Conservation (phyloP, 2,113 vertebrate genomes). For the Mesitornis unicolor region DNA sequence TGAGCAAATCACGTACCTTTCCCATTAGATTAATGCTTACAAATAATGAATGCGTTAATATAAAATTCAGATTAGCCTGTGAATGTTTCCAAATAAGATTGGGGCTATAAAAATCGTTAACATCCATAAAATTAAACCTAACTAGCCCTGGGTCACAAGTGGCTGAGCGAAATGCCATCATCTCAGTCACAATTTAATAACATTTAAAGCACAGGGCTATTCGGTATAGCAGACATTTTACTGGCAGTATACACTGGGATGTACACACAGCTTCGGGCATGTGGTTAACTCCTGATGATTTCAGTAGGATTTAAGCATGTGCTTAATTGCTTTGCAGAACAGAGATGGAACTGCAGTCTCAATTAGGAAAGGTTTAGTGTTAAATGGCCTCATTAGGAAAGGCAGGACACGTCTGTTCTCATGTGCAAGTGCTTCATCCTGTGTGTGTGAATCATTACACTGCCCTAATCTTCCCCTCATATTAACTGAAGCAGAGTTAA, state of each 20-base stretch:
- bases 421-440: conserved; percentile 59
- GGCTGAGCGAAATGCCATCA: conserved; percentile 23
- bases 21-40: neutral
- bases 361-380: conserved; percentile 64
- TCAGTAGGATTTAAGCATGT: conserved; percentile 56
- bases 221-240: neutral
- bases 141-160: neutral
- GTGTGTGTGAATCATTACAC: conserved; percentile 57
- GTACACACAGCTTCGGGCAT: conserved; percentile 56
- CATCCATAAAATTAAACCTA: conserved; percentile 28
- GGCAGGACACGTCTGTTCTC: conserved; percentile 62
- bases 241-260: conserved; percentile 41
- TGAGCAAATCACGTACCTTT: neutral
- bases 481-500: conserved; percentile 66
- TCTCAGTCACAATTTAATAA: conserved; percentile 26
- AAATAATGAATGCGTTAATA: neutral
- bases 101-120: neutral
- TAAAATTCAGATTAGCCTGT: neutral
- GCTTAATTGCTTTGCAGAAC: conserved; percentile 60
- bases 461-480: conserved; percentile 59
- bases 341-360: conserved; percentile 42
- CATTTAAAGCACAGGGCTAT: conserved; percentile 15
- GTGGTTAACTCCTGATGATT: conserved; percentile 34
- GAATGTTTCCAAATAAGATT: neutral
- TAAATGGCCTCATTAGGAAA: conserved; percentile 66